Evolutionary conservation across 92 coral and sea anemone genomes (phyloP).

Genomic region (Pocillopora grandis): DNA sequence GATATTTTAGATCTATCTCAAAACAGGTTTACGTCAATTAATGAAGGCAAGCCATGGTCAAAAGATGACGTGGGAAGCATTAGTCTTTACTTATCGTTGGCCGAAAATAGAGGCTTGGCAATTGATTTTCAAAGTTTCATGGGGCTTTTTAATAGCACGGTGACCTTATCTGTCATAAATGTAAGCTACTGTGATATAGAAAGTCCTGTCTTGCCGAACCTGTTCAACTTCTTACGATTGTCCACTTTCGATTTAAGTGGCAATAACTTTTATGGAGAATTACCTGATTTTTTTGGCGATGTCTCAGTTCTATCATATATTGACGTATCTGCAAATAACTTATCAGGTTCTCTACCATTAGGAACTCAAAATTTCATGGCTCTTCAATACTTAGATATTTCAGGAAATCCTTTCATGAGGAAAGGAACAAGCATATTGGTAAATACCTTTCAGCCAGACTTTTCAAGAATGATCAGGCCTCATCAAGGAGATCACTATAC

Average conservation of each 20-base stretch:
- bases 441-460: conserved; percentile 25
- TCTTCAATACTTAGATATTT: conserved; percentile 59
- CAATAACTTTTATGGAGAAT: conserved; percentile 51
- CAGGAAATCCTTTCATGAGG: conserved; percentile 61
- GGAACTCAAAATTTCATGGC: conserved; percentile 28
- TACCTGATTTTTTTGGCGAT: conserved; percentile 18
- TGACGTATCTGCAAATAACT: conserved; percentile 54
- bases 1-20: conserved; percentile 25
- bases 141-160: background rate
- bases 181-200: conserved; percentile 50
- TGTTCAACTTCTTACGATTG: conserved; percentile 24
- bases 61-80: background rate
- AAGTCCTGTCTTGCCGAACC: conserved; percentile 35
- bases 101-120: conserved; percentile 44
- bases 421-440: conserved; percentile 7
- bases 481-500: conserved; percentile 31
- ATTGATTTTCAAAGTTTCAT: conserved; percentile 31
- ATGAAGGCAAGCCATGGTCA: conserved; percentile 13
- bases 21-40: conserved; percentile 36
- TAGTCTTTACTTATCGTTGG: conserved; percentile 24
- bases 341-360: conserved; percentile 56
- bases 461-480: conserved; percentile 38
- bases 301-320: conserved; percentile 31
- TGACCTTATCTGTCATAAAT: conserved; percentile 34
- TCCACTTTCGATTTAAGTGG: conserved; percentile 50